These are phyloP conservation scores for Folsomia manolachei DNA, from an alignment of 2,888 invertebrate species.

Conservation along the genomic window DNA sequence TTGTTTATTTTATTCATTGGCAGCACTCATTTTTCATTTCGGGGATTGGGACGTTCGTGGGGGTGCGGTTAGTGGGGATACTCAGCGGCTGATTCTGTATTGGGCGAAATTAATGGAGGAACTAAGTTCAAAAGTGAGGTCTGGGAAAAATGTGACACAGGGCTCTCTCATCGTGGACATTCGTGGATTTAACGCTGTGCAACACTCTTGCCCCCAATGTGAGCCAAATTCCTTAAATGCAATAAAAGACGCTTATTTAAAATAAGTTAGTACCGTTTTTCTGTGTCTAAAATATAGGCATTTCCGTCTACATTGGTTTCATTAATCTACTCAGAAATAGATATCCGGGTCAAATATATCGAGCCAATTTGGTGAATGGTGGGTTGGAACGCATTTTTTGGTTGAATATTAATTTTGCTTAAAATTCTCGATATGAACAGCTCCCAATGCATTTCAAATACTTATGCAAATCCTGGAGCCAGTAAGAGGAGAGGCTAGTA, in stretches of 20 bases:
- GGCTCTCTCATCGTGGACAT: conserved; percentile 5
- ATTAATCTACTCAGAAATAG: background rate
- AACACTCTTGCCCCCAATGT: conserved; percentile 21
- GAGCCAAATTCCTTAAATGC: conserved; percentile 6
- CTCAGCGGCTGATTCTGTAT: background rate
- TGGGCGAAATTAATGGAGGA: conserved; percentile 15
- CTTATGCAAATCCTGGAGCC: background rate
- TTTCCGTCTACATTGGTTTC: background rate
- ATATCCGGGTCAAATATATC: background rate
- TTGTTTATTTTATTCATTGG: background rate
- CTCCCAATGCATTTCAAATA: background rate
- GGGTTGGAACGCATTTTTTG: background rate
- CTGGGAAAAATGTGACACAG: conserved; percentile 8
- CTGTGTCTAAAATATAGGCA: background rate
- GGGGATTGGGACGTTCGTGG: conserved; percentile 16
- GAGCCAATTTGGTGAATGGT: conserved; percentile 7
- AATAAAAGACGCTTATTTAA: no score
- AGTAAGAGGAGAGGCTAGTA: background rate
- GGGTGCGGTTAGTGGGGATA: conserved; percentile 7
- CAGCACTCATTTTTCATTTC: background rate
- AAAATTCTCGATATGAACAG: background rate
- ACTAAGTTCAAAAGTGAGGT: conserved; percentile 1
- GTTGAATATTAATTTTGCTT: background rate
- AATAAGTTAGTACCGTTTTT: no score
- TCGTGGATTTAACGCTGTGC: background rate